Percentiles rank a stretch among this genome's conserved stretches.
These are phyloP conservation scores for Bergia sp. DNA, from an alignment of 92 coral and sea anemone species.

Conservation along the genomic window DNA sequence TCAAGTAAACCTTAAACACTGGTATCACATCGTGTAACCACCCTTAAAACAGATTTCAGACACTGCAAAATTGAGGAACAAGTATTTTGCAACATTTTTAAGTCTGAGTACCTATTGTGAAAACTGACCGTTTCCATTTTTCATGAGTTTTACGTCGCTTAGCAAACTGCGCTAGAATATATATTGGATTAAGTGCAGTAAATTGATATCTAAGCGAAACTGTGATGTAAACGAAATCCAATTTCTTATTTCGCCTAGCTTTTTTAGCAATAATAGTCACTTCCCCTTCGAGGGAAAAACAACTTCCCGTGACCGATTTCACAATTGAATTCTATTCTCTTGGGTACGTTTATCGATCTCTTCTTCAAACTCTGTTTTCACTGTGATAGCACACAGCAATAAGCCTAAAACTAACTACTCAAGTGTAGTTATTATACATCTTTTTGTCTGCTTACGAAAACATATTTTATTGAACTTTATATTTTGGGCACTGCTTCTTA, in stretches of 20 bases:
- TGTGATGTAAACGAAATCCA: neutral
- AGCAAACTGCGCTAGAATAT: neutral
- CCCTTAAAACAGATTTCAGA: neutral
- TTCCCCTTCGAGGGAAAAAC: neutral
- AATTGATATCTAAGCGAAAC: neutral
- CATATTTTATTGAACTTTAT: neutral
- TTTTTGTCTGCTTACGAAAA: neutral
- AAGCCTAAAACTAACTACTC: too few relatives aligned
- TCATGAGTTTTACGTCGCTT: neutral
- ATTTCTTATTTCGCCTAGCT: neutral
- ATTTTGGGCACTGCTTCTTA: too few relatives aligned
- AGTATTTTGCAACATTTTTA: neutral
- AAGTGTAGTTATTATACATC: neutral
- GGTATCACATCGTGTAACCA: neutral
- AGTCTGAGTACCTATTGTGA: neutral
- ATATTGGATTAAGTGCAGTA: neutral
- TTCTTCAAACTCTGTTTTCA: neutral
- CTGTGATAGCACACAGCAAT: neutral
- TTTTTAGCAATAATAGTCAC: neutral
- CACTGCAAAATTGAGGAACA: neutral
- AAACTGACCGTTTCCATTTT: neutral
- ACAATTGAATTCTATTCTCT: neutral
- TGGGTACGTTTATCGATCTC: too few relatives aligned
- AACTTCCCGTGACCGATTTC: neutral
- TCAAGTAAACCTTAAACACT: neutral